phyloP scores from a whole-genome alignment of 23 tunicate genomes.

The Styela clava region DNA sequence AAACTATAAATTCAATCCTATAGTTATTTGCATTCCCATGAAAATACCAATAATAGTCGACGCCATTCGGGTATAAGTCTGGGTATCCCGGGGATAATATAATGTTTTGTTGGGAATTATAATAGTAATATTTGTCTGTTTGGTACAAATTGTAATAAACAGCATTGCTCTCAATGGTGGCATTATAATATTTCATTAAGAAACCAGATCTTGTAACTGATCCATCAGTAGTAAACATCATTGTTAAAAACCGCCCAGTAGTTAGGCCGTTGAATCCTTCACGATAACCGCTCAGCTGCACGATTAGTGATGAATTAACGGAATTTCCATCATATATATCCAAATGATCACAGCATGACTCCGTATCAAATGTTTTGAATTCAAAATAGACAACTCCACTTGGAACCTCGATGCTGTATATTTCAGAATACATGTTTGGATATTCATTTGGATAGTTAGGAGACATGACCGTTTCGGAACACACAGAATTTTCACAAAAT shows the following conservation, averaged over 20 bases:
- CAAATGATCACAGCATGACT: slow-evolving; percentile 18
- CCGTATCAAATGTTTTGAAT: background rate
- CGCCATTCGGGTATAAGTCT: background rate
- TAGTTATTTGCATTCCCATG: background rate
- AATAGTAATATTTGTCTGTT: background rate
- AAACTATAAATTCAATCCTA: background rate
- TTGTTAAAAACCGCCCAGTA: background rate
- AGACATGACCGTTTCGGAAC: background rate
- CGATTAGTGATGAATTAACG: background rate
- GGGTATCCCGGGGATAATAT: background rate
- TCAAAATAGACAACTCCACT: background rate
- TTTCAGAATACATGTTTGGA: background rate
- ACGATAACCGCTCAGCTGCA: background rate
- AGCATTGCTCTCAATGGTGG: background rate
- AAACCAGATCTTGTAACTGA: slow-evolving; percentile 22
- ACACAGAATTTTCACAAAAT: background rate
- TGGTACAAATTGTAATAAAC: background rate
- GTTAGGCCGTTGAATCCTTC: background rate
- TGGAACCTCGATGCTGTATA: background rate
- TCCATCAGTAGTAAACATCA: slow-evolving; percentile 7
- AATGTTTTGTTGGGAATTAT: background rate
- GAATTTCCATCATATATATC: slow-evolving; percentile 8
- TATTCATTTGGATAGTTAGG: slow-evolving; percentile 1
- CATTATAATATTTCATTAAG: background rate
- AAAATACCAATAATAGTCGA: background rate